Evolutionary conservation across 2,113 vertebrate genomes (phyloP).

Genomic region (Zootoca vivipara): DNA sequence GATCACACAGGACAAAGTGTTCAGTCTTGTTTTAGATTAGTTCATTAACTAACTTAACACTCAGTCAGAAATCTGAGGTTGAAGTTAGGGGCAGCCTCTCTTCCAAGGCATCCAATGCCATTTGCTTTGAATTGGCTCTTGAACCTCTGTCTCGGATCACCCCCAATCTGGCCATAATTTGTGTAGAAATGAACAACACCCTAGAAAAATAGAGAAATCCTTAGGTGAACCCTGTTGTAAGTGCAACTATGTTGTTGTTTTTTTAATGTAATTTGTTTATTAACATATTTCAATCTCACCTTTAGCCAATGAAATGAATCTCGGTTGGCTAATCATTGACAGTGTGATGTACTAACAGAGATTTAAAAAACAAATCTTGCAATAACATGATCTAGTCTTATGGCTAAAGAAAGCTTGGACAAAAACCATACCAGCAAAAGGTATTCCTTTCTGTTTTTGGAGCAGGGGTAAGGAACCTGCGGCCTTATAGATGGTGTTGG

Average conservation of each 20-base stretch:
- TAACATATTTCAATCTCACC: neutral
- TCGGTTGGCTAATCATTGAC: neutral
- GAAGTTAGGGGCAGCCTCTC: neutral
- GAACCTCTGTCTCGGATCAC: neutral
- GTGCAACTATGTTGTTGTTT: neutral
- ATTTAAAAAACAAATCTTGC: no score
- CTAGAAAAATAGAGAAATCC: neutral
- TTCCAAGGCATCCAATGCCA: conserved; percentile 18
- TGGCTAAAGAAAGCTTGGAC: no score
- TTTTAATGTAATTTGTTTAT: neutral
- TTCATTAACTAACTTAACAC: conserved; percentile 40
- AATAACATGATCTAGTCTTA: no score
- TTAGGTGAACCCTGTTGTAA: neutral
- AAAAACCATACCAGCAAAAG: no score
- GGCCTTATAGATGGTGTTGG: no score
- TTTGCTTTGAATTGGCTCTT: conserved; percentile 17
- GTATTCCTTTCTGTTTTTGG: no score
- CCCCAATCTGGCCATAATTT: neutral
- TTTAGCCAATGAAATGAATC: no score
- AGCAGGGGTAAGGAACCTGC: no score
- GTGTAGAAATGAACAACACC: conserved; percentile 15
- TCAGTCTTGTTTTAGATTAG: conserved; percentile 42
- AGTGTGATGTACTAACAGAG: no score
- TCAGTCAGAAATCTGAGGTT: conserved; percentile 3
- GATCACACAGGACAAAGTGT: conserved; percentile 9